Base-by-base conservation (phyloP, 2,113 vertebrate genomes). In the Eurypyga helias region DNA sequence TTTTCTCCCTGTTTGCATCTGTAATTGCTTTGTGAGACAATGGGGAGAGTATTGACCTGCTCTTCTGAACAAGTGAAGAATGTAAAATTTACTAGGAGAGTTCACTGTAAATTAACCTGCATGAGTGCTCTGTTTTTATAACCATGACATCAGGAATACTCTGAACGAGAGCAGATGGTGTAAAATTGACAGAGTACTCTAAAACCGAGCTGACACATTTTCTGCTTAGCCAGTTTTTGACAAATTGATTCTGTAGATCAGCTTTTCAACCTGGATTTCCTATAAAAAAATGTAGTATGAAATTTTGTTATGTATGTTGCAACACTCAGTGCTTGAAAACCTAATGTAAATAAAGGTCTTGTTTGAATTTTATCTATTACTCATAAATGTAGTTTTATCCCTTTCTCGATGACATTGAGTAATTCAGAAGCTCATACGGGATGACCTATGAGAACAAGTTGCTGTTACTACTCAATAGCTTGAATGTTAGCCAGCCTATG, bases 301-400 rank as follows among this genome's bases (percentile, higher is more conserved):
- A 91, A 84, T 89, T 92, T 45, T 62, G 62, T 87, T 95, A 89
- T 86, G 89, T 95, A 77, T 83, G 88, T 94, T 95, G 78, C 95
- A 93, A 76, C 41, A 80, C 60, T 58, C 71, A 83, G 60, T 4
- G 66, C 82, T 96, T 89, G 91, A 93, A 97, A 89, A 58, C 60
- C 84, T 83, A 54, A 80, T 97, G 51, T 96, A 93, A 97, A 96
- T 95, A 94, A 96, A 97, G 65, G n/a, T 94, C 87, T 81, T 9
- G 51, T 95, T 94, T 96, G 67, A 95, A 96, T 96, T 93, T 87
- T 96, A 92, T 90, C 83, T 64, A 66, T 80, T 69, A 65, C 43
- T 78, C 89, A 77, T 75, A 86, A 91, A 66, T 93, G 71, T 36
- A 87, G 55, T 64, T 90, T 94, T 75, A 71, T 29, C 57, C 33